Percentiles rank a stretch among this genome's conserved stretches.
These are phyloP conservation scores for Pissodes strobi DNA, from an alignment of 1,140 invertebrate species.

Conservation along the genomic window DNA sequence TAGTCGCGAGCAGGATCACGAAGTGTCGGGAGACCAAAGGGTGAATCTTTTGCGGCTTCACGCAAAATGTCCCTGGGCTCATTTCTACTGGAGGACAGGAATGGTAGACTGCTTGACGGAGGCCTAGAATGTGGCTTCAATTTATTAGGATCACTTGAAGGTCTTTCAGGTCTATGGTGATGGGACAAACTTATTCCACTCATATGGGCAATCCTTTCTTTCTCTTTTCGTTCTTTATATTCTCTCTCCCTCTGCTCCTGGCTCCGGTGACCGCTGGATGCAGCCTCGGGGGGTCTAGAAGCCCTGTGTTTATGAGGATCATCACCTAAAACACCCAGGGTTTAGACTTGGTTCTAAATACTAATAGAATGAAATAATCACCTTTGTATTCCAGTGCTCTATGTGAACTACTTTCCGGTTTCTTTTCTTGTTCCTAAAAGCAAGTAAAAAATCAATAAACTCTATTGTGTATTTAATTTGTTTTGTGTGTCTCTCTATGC, in stretches of 20 bases:
- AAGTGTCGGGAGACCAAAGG: conserved; percentile 36
- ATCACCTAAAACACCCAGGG: conserved; percentile 33
- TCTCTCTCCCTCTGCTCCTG: conserved; percentile 57
- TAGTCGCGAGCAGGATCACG: conserved; percentile 34
- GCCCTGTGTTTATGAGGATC: conserved; percentile 49
- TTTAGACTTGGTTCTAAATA: conserved; percentile 8
- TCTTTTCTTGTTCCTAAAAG: conserved; percentile 46
- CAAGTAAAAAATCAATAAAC: not conserved
- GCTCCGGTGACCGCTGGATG: conserved; percentile 32
- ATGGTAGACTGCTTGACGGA: conserved; percentile 15
- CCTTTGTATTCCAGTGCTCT: conserved; percentile 35
- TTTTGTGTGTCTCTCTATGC: no score
- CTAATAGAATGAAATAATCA: conserved; percentile 20
- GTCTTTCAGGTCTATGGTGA: conserved; percentile 45
- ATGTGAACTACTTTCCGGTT: conserved; percentile 14
- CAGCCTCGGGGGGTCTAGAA: conserved; percentile 48
- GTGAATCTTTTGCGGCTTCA: conserved; percentile 41
- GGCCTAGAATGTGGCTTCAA: conserved; percentile 45
- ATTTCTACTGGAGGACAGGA: conserved; percentile 18
- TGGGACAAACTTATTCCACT: conserved; percentile 23
- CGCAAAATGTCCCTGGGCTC: conserved; percentile 45
- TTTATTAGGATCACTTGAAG: conserved; percentile 44
- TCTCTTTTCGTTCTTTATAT: conserved; percentile 62
- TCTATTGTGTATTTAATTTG: no score
- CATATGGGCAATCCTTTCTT: conserved; percentile 55